A percentile compares a stretch with the other conserved stretches of the same genome.
These are phyloP conservation scores for Ennomos quercinarius DNA, from an alignment of 2,888 invertebrate genomes.

Conservation along the genomic window DNA sequence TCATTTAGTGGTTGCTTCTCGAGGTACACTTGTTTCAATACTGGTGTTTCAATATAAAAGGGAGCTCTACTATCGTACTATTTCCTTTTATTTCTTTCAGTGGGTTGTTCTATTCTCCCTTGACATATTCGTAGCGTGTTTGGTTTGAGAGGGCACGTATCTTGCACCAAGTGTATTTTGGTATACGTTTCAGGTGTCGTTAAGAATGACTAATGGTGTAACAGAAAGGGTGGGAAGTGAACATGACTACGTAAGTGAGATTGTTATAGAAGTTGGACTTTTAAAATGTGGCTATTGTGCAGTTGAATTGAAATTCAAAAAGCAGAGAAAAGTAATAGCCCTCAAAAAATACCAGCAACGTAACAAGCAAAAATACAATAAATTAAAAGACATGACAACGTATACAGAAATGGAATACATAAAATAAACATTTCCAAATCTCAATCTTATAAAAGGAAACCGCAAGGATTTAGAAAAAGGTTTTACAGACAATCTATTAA, in stretches of 20 bases:
- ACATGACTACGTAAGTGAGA: slow-evolving; percentile 6
- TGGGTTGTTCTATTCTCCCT: slow-evolving; percentile 19
- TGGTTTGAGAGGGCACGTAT: slow-evolving; percentile 6
- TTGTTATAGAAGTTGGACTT: neutral
- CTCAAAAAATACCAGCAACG: too few species aligned
- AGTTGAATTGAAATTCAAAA: too few species aligned
- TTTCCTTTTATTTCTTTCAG: neutral
- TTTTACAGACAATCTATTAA: slow-evolving; percentile 40
- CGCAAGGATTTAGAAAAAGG: slow-evolving; percentile 32
- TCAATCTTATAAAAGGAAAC: slow-evolving; percentile 23
- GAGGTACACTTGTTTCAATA: slow-evolving; percentile 21
- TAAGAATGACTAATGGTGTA: slow-evolving; percentile 16
- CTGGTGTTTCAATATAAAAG: slow-evolving; percentile 22
- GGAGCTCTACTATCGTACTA: slow-evolving; percentile 17
- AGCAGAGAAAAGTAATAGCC: too few species aligned
- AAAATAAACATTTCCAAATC: slow-evolving; percentile 7
- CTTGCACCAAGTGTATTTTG: slow-evolving; percentile 13
- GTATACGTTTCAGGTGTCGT: slow-evolving; percentile 14
- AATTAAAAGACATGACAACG: neutral
- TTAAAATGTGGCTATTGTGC: too few species aligned
- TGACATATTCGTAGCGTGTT: slow-evolving; percentile 4
- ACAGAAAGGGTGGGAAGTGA: slow-evolving; percentile 10
- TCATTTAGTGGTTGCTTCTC: slow-evolving; percentile 24
- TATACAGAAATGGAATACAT: neutral
- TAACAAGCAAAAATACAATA: too few species aligned